Conservation (phyloP, 2,113 vertebrate genomes). For the Pteronura brasiliensis region DNA sequence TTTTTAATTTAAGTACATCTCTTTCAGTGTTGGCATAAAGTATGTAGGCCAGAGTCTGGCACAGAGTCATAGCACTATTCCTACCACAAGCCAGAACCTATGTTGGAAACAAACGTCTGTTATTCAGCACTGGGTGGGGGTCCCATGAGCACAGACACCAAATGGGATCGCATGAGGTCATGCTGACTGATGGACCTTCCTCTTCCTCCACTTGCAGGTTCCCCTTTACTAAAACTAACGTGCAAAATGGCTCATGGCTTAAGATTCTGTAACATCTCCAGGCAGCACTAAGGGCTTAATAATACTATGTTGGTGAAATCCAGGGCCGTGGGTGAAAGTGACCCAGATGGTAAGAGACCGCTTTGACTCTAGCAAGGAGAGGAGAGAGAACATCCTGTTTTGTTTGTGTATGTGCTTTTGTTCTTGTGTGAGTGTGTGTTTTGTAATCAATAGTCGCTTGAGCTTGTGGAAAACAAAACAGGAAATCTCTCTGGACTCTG, state of each 20-base stretch:
- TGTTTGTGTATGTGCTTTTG: not conserved
- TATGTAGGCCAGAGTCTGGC: not conserved
- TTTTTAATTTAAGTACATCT: not conserved
- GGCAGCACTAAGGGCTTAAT: constrained; percentile 28
- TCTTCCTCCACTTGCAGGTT: not conserved
- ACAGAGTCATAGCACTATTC: not conserved
- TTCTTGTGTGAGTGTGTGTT: not conserved
- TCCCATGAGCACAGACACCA: not conserved
- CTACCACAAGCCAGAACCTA: not conserved
- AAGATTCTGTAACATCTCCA: constrained; percentile 23
- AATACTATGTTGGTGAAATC: constrained; percentile 15
- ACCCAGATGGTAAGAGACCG: constrained; percentile 28
- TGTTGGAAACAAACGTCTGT: not conserved
- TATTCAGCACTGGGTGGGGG: not conserved
- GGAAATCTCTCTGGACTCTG: constrained; percentile 64
- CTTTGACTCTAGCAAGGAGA: not conserved
- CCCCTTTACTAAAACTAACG: not conserved
- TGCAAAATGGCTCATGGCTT: not conserved
- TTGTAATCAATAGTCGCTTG: constrained; percentile 74
- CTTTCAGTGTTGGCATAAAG: not conserved
- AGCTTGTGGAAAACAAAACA: constrained; percentile 81
- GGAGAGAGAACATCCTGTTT: constrained; percentile 50
- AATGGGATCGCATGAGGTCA: not conserved
- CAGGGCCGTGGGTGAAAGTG: constrained; percentile 16
- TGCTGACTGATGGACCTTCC: not conserved